Evolutionary conservation across 2,888 invertebrate genomes (phyloP), one percentile per base, ranked within the genome.

Genomic region (Hesperia comma): DNA sequence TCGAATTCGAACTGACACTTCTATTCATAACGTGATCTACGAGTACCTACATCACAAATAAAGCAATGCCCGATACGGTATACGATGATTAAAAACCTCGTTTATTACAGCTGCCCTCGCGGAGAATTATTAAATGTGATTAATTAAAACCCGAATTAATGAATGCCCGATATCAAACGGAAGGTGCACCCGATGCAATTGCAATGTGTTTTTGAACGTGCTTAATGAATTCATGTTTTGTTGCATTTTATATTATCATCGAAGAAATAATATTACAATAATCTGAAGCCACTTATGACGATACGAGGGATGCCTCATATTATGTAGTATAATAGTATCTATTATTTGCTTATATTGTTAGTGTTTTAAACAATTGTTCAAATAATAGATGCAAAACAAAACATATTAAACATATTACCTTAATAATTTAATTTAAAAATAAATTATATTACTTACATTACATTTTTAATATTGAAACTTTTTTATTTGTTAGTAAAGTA

Each of bases 101-200:
- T 85, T 81, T 77, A 80, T 82, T 74, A 77, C 68, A 70, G 67
- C 64, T 56, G 64, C 78, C 78, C 79, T 77, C 77, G 72, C 72
- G 77, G 79, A 76, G 78, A 79, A 80, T 80, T 79, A 81, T 83
- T 84, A 81, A 78, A 80, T 82, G 76, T 83, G 79, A 86, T 85
- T 85, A 85, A 87, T 86, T 87, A 82, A 85, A 83, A 82, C 73
- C 76, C 73, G 80, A 85, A 86, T 87, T 85, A 86, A 86, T 86
- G 78, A 79, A 82, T 84, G 80, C 80, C 80, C 79, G 78, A 80
- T 84, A 82, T 73, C 70, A 69, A 69, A 69, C 69, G 77, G 63
- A 56, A 56, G 79, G 77, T 74, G 77, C 70, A 74, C 72, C 73
- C 19, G 61, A 53, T 63, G 60, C 53, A 40, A 53, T 51, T 67